Percentiles rank a stretch among this genome's conserved stretches.
These are phyloP conservation scores for Oreotragus oreotragus DNA, from an alignment of 2,113 vertebrate species.

Conservation along the genomic window DNA sequence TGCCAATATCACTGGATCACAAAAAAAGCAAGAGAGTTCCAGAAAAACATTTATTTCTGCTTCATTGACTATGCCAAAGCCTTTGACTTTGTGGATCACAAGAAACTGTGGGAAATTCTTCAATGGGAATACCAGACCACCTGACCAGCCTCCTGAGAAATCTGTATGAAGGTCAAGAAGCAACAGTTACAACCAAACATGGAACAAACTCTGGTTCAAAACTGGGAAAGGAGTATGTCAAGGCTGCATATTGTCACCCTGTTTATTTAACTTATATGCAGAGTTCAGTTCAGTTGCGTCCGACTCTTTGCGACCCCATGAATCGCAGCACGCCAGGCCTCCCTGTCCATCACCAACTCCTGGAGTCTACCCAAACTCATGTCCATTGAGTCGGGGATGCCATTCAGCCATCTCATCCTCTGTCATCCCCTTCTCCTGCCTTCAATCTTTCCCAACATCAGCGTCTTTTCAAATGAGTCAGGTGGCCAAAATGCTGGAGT, in stretches of 20 bases:
- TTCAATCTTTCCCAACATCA: not conserved
- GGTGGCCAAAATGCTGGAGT: not conserved
- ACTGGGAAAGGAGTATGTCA: not conserved
- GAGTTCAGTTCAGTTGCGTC: not conserved
- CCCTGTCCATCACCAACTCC: not conserved
- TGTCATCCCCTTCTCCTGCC: not conserved
- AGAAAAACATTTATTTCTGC: not conserved
- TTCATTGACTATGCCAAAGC: not conserved
- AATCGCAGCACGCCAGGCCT: not conserved
- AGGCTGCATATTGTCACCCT: not conserved
- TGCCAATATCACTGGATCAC: not conserved
- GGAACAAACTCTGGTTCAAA: not conserved
- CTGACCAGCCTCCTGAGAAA: not conserved
- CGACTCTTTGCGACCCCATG: not conserved
- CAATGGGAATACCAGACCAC: not conserved
- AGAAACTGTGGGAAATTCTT: not conserved
- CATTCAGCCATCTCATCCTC: not conserved
- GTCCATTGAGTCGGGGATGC: not conserved
- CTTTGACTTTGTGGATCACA: not conserved
- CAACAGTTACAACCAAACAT: not conserved
- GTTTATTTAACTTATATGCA: not conserved
- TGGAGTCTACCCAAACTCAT: not conserved
- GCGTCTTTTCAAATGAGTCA: not conserved
- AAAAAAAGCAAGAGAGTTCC: not conserved
- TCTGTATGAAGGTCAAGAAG: not conserved